Evolutionary conservation across 35 echinoderm and acorn worm species (phyloP), one percentile per base, ranked within the genome.

Genomic region (Eucidaris tribuloides): DNA sequence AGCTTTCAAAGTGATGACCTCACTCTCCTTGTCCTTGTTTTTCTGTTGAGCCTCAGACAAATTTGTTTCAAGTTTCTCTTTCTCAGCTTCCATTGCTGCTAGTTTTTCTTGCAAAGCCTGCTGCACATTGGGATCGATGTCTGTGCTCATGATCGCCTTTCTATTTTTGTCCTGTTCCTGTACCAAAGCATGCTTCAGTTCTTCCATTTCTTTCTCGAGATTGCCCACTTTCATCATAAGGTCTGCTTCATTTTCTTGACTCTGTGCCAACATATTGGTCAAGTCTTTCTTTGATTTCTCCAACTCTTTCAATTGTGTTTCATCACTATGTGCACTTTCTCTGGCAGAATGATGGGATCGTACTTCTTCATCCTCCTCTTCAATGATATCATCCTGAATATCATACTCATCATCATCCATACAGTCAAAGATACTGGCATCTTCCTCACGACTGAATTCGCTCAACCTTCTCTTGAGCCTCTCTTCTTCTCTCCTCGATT

Each of bases 321-420:
- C 0, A 37, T 59, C 54, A 63, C 27, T 59, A 59, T 83, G 37
- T 3, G 80, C 20, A 19, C 28, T 24, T 31, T 7, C 11, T 20
- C 25, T 70, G 7, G 7, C 31, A 7, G 64, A 37, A 35, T 70
- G 31, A 37, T 70, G 31, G 45, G 65, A 83, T 42, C 28, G 39
- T 63, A 61, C 62, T 31, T 30, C 41, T 4, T 31, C 41, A 83
- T 28, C 56, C 37, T n/a, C 77, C 45, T 56, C 70, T 31, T 86
- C 66, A 5, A 4, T 31, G 39, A 46, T 14, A 42, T 88, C 54
- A 37, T 90, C 81, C 9, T 24, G 44, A 57, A 71, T 45, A 56
- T 86, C 60, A 70, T 77, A 63, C 22, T 49, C 58, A 2, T 81
- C 89, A 65, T 80, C 25, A 45, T 86, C 62, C 31, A 36, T 50